Evolutionary conservation across 2,797 vertebrate genomes (phyloP).

Genomic region (Brotogeris chrysoptera): DNA sequence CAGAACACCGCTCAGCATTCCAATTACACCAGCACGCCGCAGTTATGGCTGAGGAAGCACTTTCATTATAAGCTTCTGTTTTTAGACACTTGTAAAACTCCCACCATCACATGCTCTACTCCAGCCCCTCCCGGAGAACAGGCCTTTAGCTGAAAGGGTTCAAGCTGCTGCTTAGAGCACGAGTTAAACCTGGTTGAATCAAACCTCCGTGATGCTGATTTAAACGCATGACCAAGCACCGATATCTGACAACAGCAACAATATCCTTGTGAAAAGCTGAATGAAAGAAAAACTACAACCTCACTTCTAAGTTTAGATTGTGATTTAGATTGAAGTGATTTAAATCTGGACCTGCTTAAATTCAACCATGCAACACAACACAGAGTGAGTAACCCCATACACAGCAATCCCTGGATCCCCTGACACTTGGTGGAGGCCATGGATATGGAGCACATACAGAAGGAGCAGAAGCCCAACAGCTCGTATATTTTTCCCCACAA

Average conservation of each 20-base stretch:
- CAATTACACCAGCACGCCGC: constrained; percentile 55
- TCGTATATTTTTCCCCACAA: not conserved
- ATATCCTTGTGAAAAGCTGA: rapidly evolving
- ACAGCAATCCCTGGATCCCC: not conserved
- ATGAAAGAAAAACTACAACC: not conserved
- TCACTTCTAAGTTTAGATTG: not conserved
- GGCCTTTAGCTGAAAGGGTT: not conserved
- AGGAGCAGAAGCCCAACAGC: not conserved
- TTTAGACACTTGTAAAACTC: constrained; percentile 60
- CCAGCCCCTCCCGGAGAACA: not conserved
- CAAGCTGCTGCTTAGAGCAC: not conserved
- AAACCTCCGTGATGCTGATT: not conserved
- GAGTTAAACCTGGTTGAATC: not conserved
- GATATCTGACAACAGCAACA: not conserved
- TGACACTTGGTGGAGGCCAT: not conserved
- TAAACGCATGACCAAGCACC: not conserved
- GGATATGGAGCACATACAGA: not conserved
- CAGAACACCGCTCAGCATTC: constrained; percentile 64
- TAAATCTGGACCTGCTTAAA: not conserved
- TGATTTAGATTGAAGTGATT: not conserved
- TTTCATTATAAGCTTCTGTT: constrained; percentile 67
- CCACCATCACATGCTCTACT: not conserved
- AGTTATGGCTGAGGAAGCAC: constrained; percentile 71
- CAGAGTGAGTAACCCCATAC: rapidly evolving
- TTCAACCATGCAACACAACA: rapidly evolving